A percentile compares a stretch with the other conserved stretches of the same genome.
Conservation (phyloP, 1,140 invertebrate genomes). For the Diorhabda carinulata region DNA sequence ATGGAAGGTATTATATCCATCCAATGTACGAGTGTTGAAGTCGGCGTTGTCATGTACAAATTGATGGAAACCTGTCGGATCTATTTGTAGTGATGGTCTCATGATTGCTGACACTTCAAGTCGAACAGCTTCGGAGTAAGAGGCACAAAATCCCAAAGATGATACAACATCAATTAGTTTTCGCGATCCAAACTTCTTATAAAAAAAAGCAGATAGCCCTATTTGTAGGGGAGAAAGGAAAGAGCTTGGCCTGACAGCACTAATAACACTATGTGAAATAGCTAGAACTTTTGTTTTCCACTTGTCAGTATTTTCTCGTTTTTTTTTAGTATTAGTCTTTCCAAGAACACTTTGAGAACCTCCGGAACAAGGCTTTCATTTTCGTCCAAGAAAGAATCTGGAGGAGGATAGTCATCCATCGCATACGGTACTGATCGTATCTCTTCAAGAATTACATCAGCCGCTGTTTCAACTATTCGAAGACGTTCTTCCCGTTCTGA, state of each 20-base stretch:
- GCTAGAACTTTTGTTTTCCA: slow-evolving; percentile 14
- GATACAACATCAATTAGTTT: slow-evolving; percentile 26
- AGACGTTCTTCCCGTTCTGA: too few relatives aligned
- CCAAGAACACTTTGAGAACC: too few relatives aligned
- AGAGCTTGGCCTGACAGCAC: slow-evolving; percentile 9
- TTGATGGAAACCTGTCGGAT: slow-evolving; percentile 33
- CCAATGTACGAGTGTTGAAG: slow-evolving; percentile 35
- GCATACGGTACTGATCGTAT: too few relatives aligned
- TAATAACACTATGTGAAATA: slow-evolving; percentile 15
- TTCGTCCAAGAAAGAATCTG: too few relatives aligned
- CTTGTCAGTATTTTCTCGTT: not conserved
- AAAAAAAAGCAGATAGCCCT: not conserved
- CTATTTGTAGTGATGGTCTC: slow-evolving; percentile 23
- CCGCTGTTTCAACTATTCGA: too few relatives aligned
- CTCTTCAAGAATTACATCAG: too few relatives aligned
- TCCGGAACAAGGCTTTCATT: too few relatives aligned
- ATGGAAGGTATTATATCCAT: slow-evolving; percentile 32
- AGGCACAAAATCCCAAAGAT: slow-evolving; percentile 37
- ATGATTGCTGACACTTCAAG: slow-evolving; percentile 39
- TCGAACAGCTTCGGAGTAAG: slow-evolving; percentile 32
- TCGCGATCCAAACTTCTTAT: slow-evolving; percentile 20
- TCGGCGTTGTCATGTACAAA: slow-evolving; percentile 46
- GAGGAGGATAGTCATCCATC: too few relatives aligned
- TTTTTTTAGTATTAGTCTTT: too few relatives aligned
- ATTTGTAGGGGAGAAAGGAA: slow-evolving; percentile 9